phyloP scores from a whole-genome alignment of 2,797 vertebrate species.

The Lithobates sylvaticus region DNA sequence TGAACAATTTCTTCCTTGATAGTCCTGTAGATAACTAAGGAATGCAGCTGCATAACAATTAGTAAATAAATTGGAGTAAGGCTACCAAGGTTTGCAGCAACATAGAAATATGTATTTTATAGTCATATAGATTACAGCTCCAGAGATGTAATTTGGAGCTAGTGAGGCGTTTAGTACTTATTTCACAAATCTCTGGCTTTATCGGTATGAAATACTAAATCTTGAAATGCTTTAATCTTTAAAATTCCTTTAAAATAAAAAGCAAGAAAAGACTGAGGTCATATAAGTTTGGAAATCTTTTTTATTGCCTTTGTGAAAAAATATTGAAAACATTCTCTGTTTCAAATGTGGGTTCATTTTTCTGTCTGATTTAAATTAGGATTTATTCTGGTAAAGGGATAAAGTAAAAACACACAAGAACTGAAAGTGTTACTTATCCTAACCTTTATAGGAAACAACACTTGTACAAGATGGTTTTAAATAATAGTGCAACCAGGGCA shows the following conservation, averaged over 20 bases:
- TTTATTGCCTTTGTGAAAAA: conserved; percentile 43
- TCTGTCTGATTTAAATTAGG: conserved; percentile 18
- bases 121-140: conserved; percentile 58
- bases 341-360: conserved; percentile 14
- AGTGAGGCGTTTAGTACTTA: conserved; percentile 53
- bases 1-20: conserved; percentile 26
- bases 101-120: conserved; percentile 58
- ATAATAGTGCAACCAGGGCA: too few relatives aligned
- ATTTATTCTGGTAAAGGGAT: too few relatives aligned
- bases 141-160: conserved; percentile 59
- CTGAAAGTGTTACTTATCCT: too few relatives aligned
- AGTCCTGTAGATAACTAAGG: conserved; percentile 24
- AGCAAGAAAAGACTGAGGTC: conserved; percentile 28
- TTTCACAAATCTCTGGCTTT: conserved; percentile 59
- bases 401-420: too few relatives aligned
- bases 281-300: conserved; percentile 51
- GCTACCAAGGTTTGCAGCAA: conserved; percentile 26
- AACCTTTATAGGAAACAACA: too few relatives aligned
- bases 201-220: conserved; percentile 48
- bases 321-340: conserved; percentile 18
- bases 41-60: conserved; percentile 47
- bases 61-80: conserved; percentile 24
- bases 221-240: conserved; percentile 40
- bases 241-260: conserved; percentile 54
- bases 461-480: too few relatives aligned